Base-by-base conservation (phyloP, 1,140 invertebrate species). In the Drosophila tristis region DNA sequence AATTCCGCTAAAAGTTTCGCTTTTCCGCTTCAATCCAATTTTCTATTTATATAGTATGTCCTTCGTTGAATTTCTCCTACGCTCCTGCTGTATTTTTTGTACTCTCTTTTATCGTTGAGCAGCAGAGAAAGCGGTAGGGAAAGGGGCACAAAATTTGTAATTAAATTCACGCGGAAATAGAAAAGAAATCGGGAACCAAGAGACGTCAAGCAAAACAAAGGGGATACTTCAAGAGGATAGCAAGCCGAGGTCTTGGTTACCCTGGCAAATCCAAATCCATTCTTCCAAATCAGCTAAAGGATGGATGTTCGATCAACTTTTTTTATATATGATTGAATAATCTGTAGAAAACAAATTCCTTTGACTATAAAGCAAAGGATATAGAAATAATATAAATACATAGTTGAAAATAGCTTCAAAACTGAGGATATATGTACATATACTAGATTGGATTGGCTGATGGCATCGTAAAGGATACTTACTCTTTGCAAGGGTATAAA, bases 101-200 rank as follows among this genome's bases (percentile, higher is more conserved):
- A 20, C 49, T 45, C 50, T 25, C 15, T 54, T 45, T 39, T 20
- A 63, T 74, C 11, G 26, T 9, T 43, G 53, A 76, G 62, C 45
- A 53, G 29, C 49, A 31, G n/a, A 31, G 44, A 63, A 31, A 42
- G 26, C 29, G 7, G 50, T 16, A 48, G 29, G 58, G 47, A 56
- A 78, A 71, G 64, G 60, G 51, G 67, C 73, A 77, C 68, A 75
- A 74, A 87, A 86, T 89, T 66, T 87, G 87, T 87, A 82, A 86
- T 86, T 86, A 86, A 86, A 86, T 76, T 72, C 66, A 67, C 20
- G 63, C 78, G 62, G 63, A 45, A 82, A 63, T 66, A 66, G 80
- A 50, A 72, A 61, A 72, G 64, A 72, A 84, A 84, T 84, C 76
- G 80, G 66, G 67, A 84, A 84, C 80, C 80, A 39, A 76, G 66